These are phyloP conservation scores for Tapera naevia DNA, from an alignment of 2,797 vertebrate genomes.

Conservation along the genomic window DNA sequence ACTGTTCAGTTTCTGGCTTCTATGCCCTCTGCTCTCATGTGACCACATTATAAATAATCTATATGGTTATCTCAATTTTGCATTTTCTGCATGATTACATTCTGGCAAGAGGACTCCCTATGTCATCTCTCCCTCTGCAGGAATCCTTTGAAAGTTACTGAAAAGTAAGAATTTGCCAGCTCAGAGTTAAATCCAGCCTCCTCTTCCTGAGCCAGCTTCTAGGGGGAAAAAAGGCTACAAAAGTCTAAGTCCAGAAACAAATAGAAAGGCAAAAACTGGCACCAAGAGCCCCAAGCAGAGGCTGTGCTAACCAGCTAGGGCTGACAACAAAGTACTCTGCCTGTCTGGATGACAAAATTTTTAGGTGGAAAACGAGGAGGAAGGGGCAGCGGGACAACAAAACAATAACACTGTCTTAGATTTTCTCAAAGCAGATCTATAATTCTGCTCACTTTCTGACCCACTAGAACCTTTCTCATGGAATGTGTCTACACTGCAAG, in stretches of 20 bases:
- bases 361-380: neutral
- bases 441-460: neutral
- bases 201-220: neutral
- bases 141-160: slow-evolving; percentile 75
- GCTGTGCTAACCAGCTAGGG: neutral
- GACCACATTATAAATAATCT: slow-evolving; percentile 77
- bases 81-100: slow-evolving; percentile 80
- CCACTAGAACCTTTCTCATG: neutral
- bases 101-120: slow-evolving; percentile 70
- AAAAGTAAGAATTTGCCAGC: slow-evolving; percentile 61
- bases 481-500: rapidly evolving
- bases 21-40: slow-evolving; percentile 43
- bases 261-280: neutral
- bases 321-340: neutral
- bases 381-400: neutral
- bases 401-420: rapidly evolving
- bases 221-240: neutral
- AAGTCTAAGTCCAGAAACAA: neutral
- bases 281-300: neutral
- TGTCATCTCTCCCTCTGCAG: slow-evolving; percentile 63
- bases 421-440: neutral
- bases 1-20: slow-evolving; percentile 63
- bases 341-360: neutral
- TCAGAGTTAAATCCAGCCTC: slow-evolving; percentile 17
- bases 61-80: slow-evolving; percentile 71